Base-by-base conservation (phyloP, 2,113 vertebrate species). In the Spea bombifrons region DNA sequence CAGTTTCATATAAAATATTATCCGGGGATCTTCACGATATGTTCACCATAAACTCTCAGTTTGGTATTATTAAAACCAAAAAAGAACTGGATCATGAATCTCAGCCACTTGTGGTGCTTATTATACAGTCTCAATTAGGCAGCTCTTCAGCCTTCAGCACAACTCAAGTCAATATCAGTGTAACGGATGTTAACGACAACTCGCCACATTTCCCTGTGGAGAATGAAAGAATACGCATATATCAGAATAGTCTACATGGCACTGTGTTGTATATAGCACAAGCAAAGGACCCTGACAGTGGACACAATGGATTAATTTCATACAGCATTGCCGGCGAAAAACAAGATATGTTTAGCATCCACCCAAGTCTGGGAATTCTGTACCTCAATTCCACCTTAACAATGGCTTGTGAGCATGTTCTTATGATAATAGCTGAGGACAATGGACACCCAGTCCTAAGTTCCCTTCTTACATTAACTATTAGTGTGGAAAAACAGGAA, bases 121-220 rank as follows among this genome's bases (percentile, higher is more conserved):
- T 90, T 0, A 44, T 99, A 5, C 94, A 96, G 86, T 94, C 92
- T 2, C 93, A 92, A 84, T 68, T 91, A 0, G 88, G 89, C 49
- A 71, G 82, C 69, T 90, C 90, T 5, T 66, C 90, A 0, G 50
- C 91, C 44, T 94, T 89, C 84, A 91, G 95, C 85, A 96, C 89
- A 85, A 89, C 94, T 0, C 92, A 95, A 48, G 95, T 97, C 83
- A 95, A 92, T 82, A 81, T 98, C 72, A 90, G 90, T 0, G 83
- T 98, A 0, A 76, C 84, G 0, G 96, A 99, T 45, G 17, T 96
- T 50, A 98, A 97, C 30, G 97, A 99, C 85, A 95, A 96, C 52
- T 61, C 72, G 3, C 96, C 96, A 0, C 66, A 90, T 44, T 99
- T 98, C 84, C 85, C 81, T 7, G 82, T 78, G 45, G 82, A 73